Evolutionary conservation across 2,797 vertebrate species (phyloP).

Genomic region (Acanthurus tractus): DNA sequence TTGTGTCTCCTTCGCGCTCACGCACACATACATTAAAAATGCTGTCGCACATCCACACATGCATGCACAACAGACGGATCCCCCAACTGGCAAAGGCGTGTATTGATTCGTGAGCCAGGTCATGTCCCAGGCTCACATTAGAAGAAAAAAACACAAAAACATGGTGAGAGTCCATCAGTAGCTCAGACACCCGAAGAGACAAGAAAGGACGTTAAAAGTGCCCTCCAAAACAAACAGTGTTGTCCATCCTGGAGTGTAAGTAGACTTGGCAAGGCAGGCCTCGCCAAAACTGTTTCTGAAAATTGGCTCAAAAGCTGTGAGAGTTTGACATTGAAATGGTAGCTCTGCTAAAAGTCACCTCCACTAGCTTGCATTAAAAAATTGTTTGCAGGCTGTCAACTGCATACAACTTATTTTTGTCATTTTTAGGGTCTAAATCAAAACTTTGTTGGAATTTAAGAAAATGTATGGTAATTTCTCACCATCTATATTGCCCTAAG

Average conservation of each 20-base stretch:
- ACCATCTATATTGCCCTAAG: background rate
- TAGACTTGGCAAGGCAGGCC: background rate
- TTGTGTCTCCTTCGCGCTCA: conserved; percentile 17
- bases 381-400: background rate
- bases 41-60: conserved; percentile 11
- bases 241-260: conserved; percentile 21
- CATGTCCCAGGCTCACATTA: conserved; percentile 34
- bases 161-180: conserved; percentile 40
- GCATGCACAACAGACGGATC: conserved; percentile 16
- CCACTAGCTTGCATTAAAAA: background rate
- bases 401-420: background rate
- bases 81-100: conserved; percentile 43
- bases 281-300: background rate
- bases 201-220: conserved; percentile 18
- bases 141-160: background rate
- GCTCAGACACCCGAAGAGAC: conserved; percentile 26
- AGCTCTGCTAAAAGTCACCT: background rate
- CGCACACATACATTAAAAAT: background rate
- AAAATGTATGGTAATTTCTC: background rate
- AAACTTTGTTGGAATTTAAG: background rate
- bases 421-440: background rate
- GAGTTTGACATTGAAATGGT: conserved; percentile 5
- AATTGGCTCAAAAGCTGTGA: background rate
- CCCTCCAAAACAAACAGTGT: conserved; percentile 19
- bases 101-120: conserved; percentile 62